Conservation (phyloP, 2,888 invertebrate genomes). For the Tenthredo distinguenda region DNA sequence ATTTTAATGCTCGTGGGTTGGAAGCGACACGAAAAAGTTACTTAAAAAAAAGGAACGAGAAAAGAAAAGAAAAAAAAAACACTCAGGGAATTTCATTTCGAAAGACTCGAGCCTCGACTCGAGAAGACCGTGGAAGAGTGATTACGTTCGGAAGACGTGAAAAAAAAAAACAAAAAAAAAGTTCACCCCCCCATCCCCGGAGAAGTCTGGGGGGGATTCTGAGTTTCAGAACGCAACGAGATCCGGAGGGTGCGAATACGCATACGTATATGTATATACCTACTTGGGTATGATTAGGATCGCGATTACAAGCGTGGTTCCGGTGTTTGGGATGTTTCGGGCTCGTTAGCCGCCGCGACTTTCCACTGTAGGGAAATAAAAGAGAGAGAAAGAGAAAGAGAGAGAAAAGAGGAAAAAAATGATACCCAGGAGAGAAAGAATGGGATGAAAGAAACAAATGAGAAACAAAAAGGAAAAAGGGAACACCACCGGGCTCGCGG, state of each 20-base stretch:
- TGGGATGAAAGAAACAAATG: conserved; percentile 46
- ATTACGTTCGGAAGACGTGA: conserved; percentile 33
- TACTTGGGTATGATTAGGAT: conserved; percentile 20
- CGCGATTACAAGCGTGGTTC: conserved; percentile 29
- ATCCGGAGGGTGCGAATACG: conserved; percentile 41
- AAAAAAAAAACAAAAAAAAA: neutral
- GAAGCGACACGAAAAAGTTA: neutral
- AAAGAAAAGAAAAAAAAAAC: neutral
- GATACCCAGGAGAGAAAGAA: conserved; percentile 51
- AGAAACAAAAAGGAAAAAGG: conserved; percentile 52
- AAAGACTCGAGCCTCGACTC: conserved; percentile 24
- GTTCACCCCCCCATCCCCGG: neutral
- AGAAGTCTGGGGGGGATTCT: neutral
- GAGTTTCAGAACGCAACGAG: conserved; percentile 36
- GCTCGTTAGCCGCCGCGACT: conserved; percentile 31
- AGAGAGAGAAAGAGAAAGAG: conserved; percentile 43
- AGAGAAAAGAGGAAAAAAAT: conserved; percentile 50
- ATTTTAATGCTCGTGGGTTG: neutral
- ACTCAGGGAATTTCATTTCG: conserved; percentile 31
- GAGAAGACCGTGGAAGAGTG: conserved; percentile 8
- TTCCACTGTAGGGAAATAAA: conserved; percentile 24
- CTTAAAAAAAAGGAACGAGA: neutral
- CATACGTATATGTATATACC: neutral
- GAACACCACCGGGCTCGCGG: conserved; percentile 56
- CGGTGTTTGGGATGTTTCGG: conserved; percentile 35